Conservation (phyloP, 2,797 vertebrate genomes). For the Buceros bicornis region DNA sequence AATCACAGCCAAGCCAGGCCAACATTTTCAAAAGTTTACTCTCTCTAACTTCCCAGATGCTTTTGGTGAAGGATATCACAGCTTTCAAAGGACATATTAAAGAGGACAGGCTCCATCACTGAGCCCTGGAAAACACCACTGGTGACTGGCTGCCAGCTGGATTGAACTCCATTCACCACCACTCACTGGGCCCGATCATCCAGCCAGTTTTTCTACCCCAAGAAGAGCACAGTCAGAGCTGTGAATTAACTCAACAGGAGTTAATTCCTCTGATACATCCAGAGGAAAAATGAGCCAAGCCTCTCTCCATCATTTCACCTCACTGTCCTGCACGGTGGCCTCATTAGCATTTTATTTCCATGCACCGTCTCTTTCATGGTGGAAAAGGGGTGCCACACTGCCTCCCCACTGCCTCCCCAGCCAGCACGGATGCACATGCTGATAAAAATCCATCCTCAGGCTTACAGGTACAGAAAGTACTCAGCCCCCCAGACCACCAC, state of each 20-base stretch:
- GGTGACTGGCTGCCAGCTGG: too few species aligned
- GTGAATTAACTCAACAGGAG: not conserved
- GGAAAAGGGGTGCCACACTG: not conserved
- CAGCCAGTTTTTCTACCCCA: too few species aligned
- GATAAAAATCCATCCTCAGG: not conserved
- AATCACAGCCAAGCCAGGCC: not conserved
- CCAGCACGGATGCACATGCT: not conserved
- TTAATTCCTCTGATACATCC: not conserved
- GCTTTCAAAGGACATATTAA: not conserved
- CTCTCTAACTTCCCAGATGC: not conserved
- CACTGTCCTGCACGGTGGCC: not conserved
- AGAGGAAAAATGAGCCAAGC: not conserved
- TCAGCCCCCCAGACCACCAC: not conserved
- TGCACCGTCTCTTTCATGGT: fast-evolving
- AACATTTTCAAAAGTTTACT: not conserved
- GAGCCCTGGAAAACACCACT: too few species aligned
- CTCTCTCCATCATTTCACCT: not conserved
- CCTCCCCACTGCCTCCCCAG: not conserved
- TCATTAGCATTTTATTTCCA: not conserved
- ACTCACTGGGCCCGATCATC: too few species aligned
- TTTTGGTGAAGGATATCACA: not conserved
- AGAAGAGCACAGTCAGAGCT: too few species aligned
- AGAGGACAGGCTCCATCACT: too few species aligned
- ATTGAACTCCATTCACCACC: too few species aligned
- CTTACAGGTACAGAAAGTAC: not conserved